Evolutionary conservation across 2,888 invertebrate genomes (phyloP).

Genomic region (Bombylius discolor): DNA sequence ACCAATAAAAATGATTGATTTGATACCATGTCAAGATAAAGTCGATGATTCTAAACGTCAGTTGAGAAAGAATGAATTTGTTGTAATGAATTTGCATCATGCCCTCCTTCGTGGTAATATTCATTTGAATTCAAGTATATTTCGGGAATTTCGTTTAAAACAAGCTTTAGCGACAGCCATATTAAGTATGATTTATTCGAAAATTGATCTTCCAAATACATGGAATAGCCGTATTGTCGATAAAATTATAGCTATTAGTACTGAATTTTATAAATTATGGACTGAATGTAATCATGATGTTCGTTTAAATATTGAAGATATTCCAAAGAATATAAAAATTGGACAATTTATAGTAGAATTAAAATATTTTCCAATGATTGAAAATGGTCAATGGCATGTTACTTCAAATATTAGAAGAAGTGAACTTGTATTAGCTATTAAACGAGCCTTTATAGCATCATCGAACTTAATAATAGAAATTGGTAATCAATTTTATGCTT

Average conservation of each 20-base stretch:
- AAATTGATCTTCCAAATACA: slow-evolving; percentile 30
- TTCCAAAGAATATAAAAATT: slow-evolving; percentile 25
- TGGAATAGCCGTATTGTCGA: slow-evolving; percentile 28
- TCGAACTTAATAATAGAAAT: slow-evolving; percentile 28
- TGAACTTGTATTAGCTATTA: slow-evolving; percentile 22
- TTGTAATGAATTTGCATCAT: slow-evolving; percentile 25
- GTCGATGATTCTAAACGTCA: slow-evolving; percentile 10
- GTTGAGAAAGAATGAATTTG: slow-evolving; percentile 23
- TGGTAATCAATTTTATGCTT: slow-evolving; percentile 26
- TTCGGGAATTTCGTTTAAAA: slow-evolving; percentile 24
- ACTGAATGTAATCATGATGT: slow-evolving; percentile 19
- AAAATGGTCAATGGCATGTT: slow-evolving; percentile 24
- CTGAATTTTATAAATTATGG: slow-evolving; percentile 26
- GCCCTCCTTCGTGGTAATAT: slow-evolving; percentile 24
- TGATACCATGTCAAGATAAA: slow-evolving; percentile 23
- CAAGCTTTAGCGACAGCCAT: slow-evolving; percentile 28
- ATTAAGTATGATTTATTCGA: slow-evolving; percentile 25
- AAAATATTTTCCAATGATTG: slow-evolving; percentile 12
- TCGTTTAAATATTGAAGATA: slow-evolving; percentile 23
- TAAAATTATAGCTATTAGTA: slow-evolving; percentile 28
- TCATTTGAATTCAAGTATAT: slow-evolving; percentile 25
- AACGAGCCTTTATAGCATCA: slow-evolving; percentile 16
- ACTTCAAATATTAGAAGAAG: slow-evolving; percentile 25
- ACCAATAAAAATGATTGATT: slow-evolving; percentile 22
- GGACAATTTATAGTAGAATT: slow-evolving; percentile 26